Evolutionary conservation across 1,140 invertebrate genomes (phyloP).

Genomic region (Nephila pilipes): DNA sequence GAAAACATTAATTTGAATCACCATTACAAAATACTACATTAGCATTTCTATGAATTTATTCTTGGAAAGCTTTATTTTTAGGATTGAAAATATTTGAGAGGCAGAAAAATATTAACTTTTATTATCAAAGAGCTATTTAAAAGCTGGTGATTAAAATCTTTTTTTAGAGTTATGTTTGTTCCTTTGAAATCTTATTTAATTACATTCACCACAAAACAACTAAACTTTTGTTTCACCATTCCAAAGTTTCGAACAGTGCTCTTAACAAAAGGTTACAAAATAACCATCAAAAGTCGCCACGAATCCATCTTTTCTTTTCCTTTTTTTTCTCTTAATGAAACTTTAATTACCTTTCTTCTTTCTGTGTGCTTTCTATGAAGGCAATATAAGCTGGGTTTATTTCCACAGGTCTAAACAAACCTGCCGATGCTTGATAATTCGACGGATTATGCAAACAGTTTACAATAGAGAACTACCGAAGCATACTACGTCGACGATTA

Average conservation of each 20-base stretch:
- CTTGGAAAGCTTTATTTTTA: too few relatives aligned
- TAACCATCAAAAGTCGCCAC: not conserved
- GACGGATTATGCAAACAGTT: constrained; percentile 38
- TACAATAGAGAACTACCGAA: not conserved
- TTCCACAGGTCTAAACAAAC: not conserved
- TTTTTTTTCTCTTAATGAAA: not conserved
- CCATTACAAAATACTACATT: too few relatives aligned
- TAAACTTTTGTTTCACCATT: not conserved
- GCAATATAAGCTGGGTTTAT: not conserved
- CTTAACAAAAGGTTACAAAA: constrained; percentile 13
- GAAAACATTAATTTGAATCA: too few relatives aligned
- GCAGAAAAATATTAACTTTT: not conserved
- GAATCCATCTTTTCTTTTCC: not conserved
- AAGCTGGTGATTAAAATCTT: not conserved
- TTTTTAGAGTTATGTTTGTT: not conserved
- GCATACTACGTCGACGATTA: not conserved
- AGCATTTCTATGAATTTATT: too few relatives aligned
- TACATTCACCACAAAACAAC: not conserved
- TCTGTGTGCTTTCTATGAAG: not conserved
- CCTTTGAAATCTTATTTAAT: not conserved
- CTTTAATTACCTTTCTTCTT: constrained; percentile 14
- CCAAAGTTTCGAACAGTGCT: not conserved
- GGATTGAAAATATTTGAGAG: too few relatives aligned
- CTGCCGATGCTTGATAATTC: constrained; percentile 29
- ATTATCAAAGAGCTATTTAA: not conserved